Conservation (phyloP, 2,797 vertebrate species). For the Sebastes aleutianus region DNA sequence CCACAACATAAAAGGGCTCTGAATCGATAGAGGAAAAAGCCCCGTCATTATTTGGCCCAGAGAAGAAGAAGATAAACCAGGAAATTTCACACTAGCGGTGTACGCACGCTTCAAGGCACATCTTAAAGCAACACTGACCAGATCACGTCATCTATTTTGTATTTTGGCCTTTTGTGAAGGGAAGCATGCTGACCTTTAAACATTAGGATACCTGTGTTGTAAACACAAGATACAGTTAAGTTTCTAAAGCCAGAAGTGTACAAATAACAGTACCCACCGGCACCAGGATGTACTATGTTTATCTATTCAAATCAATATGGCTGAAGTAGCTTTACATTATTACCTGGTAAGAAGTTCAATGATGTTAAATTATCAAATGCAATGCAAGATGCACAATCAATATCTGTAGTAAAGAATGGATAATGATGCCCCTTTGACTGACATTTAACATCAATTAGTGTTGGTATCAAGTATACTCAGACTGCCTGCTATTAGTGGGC, state of each 20-base stretch:
- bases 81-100: neutral
- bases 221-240: neutral
- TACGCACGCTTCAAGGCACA: neutral
- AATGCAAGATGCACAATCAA: neutral
- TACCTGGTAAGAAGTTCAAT: neutral
- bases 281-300: neutral
- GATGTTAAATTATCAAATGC: neutral
- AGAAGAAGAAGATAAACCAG: neutral
- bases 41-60: neutral
- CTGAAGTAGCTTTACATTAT: neutral
- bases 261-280: neutral
- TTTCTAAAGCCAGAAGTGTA: neutral
- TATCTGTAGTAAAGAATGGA: neutral
- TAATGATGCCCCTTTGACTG: neutral
- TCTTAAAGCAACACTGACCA: neutral
- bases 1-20: neutral
- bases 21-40: neutral
- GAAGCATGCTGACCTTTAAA: neutral
- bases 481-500: neutral
- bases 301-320: neutral
- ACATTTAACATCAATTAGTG: neutral
- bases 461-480: neutral
- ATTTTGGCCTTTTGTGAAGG: neutral
- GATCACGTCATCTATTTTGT: neutral
- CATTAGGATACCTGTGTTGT: neutral